A percentile compares a stretch with the other conserved stretches of the same genome.
phyloP scores from a whole-genome alignment of 2,888 invertebrate genomes.

The Cyrtodaria siliqua region DNA sequence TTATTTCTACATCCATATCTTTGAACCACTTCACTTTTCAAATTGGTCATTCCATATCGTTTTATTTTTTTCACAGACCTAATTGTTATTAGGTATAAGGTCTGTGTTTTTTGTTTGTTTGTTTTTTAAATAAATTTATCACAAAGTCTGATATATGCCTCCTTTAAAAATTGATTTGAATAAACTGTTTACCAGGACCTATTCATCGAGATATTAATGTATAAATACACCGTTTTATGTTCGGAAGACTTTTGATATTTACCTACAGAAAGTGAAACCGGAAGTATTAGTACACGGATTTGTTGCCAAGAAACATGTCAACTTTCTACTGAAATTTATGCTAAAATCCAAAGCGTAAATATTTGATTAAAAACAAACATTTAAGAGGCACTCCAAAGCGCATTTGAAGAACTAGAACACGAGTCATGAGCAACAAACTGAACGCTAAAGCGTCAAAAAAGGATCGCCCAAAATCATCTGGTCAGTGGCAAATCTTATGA shows the following conservation, averaged over 20 bases:
- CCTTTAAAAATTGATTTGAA: too few species aligned
- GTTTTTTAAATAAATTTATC: too few species aligned
- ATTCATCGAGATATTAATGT: too few species aligned
- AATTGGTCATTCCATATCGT: too few species aligned
- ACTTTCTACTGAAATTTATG: slow-evolving; percentile 3
- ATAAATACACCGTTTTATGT: slow-evolving; percentile 20
- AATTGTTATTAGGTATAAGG: too few species aligned
- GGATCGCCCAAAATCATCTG: slow-evolving; percentile 71
- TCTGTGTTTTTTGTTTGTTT: too few species aligned
- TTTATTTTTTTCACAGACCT: too few species aligned
- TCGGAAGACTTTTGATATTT: slow-evolving; percentile 42
- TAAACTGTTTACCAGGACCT: too few species aligned
- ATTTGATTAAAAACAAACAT: background rate
- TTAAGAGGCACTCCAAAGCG: too few species aligned
- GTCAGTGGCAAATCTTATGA: slow-evolving; percentile 45
- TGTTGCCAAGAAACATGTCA: slow-evolving; percentile 52
- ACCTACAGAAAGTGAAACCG: slow-evolving; percentile 34
- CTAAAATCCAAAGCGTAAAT: background rate
- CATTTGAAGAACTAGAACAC: background rate
- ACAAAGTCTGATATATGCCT: too few species aligned
- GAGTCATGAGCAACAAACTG: slow-evolving; percentile 69
- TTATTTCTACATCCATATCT: too few species aligned
- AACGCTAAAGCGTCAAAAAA: slow-evolving; percentile 67
- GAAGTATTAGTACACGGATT: slow-evolving; percentile 15
- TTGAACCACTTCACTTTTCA: too few species aligned